Evolutionary conservation across 2,797 vertebrate genomes (phyloP).

Genomic region (Sternarchorhynchus goeldii): DNA sequence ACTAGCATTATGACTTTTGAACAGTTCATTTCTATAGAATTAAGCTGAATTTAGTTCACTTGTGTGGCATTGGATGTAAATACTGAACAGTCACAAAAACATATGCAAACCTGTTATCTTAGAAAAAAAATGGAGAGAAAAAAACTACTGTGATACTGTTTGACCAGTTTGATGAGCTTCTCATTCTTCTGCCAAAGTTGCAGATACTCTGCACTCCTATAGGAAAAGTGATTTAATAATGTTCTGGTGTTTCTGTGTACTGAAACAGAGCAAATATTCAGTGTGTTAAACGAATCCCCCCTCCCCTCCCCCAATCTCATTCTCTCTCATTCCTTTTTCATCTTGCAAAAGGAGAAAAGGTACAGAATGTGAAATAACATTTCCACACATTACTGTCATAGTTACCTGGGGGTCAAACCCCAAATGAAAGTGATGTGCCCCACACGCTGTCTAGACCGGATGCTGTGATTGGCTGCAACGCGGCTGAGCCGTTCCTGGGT

Average conservation of each 20-base stretch:
- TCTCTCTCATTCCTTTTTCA: neutral
- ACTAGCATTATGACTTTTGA: too few relatives aligned
- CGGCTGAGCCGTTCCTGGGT: too few relatives aligned
- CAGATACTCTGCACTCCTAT: neutral
- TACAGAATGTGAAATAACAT: neutral
- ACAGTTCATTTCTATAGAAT: too few relatives aligned
- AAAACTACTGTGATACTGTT: too few relatives aligned
- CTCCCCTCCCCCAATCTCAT: neutral
- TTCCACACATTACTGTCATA: neutral
- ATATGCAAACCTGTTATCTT: neutral
- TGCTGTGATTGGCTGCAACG: neutral
- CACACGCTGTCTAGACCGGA: neutral
- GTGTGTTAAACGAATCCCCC: neutral
- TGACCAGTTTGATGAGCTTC: neutral
- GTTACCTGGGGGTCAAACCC: conserved; percentile 14
- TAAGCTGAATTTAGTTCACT: too few relatives aligned
- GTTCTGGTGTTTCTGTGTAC: conserved; percentile 5
- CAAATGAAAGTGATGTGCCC: conserved; percentile 29
- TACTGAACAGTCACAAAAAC: neutral
- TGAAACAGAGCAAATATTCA: conserved; percentile 13
- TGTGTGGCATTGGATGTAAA: too few relatives aligned
- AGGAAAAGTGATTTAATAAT: neutral
- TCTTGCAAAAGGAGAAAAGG: neutral
- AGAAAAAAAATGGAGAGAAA: neutral
- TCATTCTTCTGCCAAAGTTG: neutral